Conservation (phyloP, 2,113 vertebrate genomes). For the Probosciger aterrimus region DNA sequence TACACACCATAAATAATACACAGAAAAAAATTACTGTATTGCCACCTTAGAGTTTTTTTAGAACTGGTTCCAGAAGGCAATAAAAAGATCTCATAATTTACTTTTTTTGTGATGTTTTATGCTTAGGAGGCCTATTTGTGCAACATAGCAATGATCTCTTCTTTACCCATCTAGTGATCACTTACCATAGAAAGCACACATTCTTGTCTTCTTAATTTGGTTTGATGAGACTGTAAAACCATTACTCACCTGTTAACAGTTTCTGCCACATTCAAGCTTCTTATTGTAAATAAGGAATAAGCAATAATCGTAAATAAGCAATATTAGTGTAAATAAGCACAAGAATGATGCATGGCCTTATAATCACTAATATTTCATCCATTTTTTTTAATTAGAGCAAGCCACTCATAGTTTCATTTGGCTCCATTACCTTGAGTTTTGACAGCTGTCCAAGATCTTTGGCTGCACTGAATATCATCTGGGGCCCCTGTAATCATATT, state of each 20-base stretch:
- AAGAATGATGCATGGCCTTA: not conserved
- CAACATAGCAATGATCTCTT: not conserved
- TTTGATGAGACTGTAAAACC: not conserved
- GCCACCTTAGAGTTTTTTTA: not conserved
- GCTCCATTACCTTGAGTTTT: constrained; percentile 91
- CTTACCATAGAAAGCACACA: not conserved
- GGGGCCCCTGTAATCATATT: constrained; percentile 83
- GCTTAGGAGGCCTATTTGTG: not conserved
- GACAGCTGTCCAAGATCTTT: constrained; percentile 96
- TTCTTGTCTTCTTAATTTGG: not conserved
- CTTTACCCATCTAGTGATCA: not conserved
- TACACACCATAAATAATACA: not conserved
- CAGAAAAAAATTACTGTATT: not conserved
- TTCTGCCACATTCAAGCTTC: not conserved
- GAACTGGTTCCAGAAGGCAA: not conserved
- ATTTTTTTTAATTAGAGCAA: not conserved
- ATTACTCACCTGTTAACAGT: not conserved
- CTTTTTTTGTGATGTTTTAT: not conserved
- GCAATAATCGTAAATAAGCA: not conserved
- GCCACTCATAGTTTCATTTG: not conserved
- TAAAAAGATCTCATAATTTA: not conserved
- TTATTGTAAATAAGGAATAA: not conserved
- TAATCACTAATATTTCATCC: not conserved
- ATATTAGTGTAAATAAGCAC: not conserved
- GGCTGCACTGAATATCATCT: constrained; percentile 97